These are phyloP conservation scores for Rhagologus leucostigma DNA, from an alignment of 2,113 vertebrate species.

Conservation along the genomic window DNA sequence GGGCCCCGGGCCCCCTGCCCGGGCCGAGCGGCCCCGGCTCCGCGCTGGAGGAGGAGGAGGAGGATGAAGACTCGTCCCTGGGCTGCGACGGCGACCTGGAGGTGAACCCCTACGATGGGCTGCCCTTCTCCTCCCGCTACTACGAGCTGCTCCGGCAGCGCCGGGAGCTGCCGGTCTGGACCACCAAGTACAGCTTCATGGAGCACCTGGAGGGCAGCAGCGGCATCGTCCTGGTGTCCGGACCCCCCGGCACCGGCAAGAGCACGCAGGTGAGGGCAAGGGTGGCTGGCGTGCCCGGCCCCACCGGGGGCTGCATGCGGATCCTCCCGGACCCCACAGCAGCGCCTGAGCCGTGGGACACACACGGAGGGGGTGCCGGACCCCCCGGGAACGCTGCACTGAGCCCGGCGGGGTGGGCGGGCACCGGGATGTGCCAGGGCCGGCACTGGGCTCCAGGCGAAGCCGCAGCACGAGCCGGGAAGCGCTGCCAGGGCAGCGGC, in stretches of 20 bases:
- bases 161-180: constrained; percentile 81
- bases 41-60: not conserved
- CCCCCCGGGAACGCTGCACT: rapidly evolving
- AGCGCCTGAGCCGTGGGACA: not conserved
- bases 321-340: not conserved
- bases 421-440: not conserved
- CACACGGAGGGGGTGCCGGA: rapidly evolving
- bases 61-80: not conserved
- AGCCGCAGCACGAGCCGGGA: not conserved
- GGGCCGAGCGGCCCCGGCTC: not conserved
- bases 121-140: constrained; percentile 93
- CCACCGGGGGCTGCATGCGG: not conserved
- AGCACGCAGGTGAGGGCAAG: constrained; percentile 85
- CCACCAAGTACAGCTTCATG: constrained; percentile 78
- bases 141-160: constrained; percentile 85
- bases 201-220: constrained; percentile 81
- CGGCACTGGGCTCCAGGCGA: not conserved
- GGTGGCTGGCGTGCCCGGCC: not conserved
- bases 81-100: constrained; percentile 79
- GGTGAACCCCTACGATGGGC: constrained; percentile 91
- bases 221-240: constrained; percentile 85
- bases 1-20: not conserved
- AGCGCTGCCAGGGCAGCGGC: not conserved
- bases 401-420: not conserved
- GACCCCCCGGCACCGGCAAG: constrained; percentile 82